Evolutionary conservation across 2,888 invertebrate genomes (phyloP), one percentile per base, ranked within the genome.

Genomic region (Polymixis lichenea): DNA sequence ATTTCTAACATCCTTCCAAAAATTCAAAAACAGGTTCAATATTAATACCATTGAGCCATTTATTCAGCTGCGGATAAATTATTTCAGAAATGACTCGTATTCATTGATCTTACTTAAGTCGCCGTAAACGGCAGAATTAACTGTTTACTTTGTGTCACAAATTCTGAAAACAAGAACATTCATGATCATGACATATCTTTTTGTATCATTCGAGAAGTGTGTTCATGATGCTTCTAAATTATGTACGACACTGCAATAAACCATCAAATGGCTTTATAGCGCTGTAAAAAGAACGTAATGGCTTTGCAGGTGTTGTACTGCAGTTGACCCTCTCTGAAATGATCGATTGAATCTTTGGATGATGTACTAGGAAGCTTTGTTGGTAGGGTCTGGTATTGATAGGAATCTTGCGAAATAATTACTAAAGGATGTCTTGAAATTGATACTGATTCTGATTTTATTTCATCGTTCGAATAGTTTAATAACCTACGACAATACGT

Each of bases 191-290:
- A 78, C 77, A 68, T 74, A 49, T 75, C 5, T 75, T 82, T 80
- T 85, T 79, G 83, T 90, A 90, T 90, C 85, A 89, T 87, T 86
- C 84, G 75, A 82, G 76, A 84, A 80, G 83, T 74, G 65, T 85
- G 72, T 75, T 78, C 80, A 81, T 78, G 77, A 69, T 73, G 38
- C 86, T 89, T 87, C 88, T 94, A 91, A 93, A 94, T 94, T 93
- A 95, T 95, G 93, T 92, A 94, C 91, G 91, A 92, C 89, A 90
- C 87, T 92, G 92, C 91, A 92, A 90, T 90, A 89, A 91, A 89
- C 88, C 89, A 89, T 86, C 90, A 90, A 91, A 92, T 91, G 90
- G 89, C 90, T 95, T 95, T 94, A 95, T 94, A 86, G 91, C 87
- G 86, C 88, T 91, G 90, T 94, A 93, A 95, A 90, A 92, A 86